phyloP scores from a whole-genome alignment of 2,113 vertebrate species.

The Tyrannus savana region DNA sequence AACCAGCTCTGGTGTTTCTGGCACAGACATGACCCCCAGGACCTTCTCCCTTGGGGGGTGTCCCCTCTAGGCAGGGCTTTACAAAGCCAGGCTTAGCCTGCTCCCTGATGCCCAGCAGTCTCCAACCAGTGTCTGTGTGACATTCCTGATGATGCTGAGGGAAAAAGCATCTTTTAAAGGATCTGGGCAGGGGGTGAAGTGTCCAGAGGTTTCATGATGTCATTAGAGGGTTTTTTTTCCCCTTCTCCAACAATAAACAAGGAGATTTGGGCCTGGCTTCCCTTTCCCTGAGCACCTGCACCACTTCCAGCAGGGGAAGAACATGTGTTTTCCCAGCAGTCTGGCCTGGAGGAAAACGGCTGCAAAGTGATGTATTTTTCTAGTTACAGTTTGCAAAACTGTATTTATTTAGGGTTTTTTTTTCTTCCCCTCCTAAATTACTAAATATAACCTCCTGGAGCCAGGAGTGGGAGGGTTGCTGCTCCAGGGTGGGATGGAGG shows the following conservation, averaged over 20 bases:
- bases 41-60: neutral
- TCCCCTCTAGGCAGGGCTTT: no score
- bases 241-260: neutral
- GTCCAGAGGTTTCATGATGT: neutral
- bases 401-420: neutral
- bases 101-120: neutral
- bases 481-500: neutral
- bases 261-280: neutral
- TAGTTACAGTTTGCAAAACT: neutral
- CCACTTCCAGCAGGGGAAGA: neutral
- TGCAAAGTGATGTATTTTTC: neutral
- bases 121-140: rapidly evolving
- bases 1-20: neutral
- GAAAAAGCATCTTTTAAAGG: neutral
- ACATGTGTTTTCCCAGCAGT: neutral
- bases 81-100: neutral
- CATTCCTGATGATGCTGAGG: rapidly evolving
- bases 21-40: neutral
- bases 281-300: neutral
- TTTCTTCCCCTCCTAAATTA: neutral
- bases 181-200: neutral
- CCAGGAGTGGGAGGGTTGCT: neutral
- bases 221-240: neutral
- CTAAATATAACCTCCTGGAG: neutral
- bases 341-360: neutral